Evolutionary conservation across 2,797 vertebrate genomes (phyloP), one percentile per base, ranked within the genome.

Genomic region (Etheostoma perlongum): DNA sequence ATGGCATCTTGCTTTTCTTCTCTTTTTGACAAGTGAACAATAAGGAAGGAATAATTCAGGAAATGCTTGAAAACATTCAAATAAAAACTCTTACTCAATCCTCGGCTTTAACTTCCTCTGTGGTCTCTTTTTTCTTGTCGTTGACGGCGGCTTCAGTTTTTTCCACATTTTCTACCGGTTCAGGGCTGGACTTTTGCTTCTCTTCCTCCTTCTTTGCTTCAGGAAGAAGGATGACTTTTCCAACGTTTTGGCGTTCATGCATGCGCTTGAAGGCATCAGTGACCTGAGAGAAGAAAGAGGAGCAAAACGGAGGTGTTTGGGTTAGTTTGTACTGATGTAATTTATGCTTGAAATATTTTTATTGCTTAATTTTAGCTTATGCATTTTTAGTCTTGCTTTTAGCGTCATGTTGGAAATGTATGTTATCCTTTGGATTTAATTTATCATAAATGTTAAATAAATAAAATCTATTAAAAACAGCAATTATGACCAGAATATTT

Each of bases 181-280:
- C 95, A 9, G 96, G 93, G 65, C 67, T 36, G 44, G 88, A 30
- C 75, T 81, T 78, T 19, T 86, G 81, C 66, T 89, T 80, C 60
- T 91, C 88, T 88, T 95, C 94, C 71, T 93, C 90, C 86, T 95
- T 94, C 84, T 94, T 95, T 21, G 92, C 89, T 79, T 96, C 95
- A 11, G 97, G 96, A 61, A 98, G 95, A 73, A 98, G 93, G 83
- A 98, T 91, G 70, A 98, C 93, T 87, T 98, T 98, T 59, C 97
- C 97, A 18, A 98, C 87, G 63, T 95, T 95, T 53, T 90, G 89
- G 51, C 93, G 92, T 4, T 95, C 94, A 0, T 95, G 94, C 94
- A 95, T 94, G 36, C 93, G 93, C 30, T 60, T 92, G 94, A 95
- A 94, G 59, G 94, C 94, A n/a, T 95, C 92, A 0, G 78, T 67